Evolutionary conservation across 2,888 invertebrate species (phyloP).

Genomic region (Drosophila bunnanda): DNA sequence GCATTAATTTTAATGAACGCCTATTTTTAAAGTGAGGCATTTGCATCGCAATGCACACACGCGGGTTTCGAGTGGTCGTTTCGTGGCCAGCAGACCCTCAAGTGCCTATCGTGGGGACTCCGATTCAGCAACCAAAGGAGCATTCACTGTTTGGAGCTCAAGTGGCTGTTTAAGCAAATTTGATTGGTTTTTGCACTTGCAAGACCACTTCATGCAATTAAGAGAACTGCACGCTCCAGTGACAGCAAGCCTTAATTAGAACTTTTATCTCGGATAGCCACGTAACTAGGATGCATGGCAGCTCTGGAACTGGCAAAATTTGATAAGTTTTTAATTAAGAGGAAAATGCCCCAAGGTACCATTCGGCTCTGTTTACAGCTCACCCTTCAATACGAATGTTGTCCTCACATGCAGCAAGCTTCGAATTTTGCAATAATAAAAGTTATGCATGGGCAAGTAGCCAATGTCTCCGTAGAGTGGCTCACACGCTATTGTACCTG

Average conservation of each 20-base stretch:
- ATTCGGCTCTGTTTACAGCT: conserved; percentile 45
- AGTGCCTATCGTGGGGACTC: not conserved
- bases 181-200: not conserved
- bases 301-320: conserved; percentile 53
- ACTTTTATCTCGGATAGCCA: conserved; percentile 6
- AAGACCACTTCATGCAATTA: conserved; percentile 14
- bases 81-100: conserved; percentile 9
- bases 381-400: conserved; percentile 6
- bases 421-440: conserved; percentile 12
- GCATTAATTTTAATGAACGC: not conserved
- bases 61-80: conserved; percentile 6
- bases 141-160: not conserved
- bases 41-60: conserved; percentile 19
- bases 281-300: not conserved
- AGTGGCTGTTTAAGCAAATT: not conserved
- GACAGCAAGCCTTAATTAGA: conserved; percentile 15
- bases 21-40: not conserved
- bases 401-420: conserved; percentile 21
- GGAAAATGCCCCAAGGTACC: conserved; percentile 15
- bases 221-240: conserved; percentile 11
- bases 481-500: not conserved
- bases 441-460: conserved; percentile 17
- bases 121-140: not conserved
- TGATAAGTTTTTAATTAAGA: conserved; percentile 71
- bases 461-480: not conserved